Conservation (phyloP, 1,140 invertebrate genomes). For the Myzus persicae region DNA sequence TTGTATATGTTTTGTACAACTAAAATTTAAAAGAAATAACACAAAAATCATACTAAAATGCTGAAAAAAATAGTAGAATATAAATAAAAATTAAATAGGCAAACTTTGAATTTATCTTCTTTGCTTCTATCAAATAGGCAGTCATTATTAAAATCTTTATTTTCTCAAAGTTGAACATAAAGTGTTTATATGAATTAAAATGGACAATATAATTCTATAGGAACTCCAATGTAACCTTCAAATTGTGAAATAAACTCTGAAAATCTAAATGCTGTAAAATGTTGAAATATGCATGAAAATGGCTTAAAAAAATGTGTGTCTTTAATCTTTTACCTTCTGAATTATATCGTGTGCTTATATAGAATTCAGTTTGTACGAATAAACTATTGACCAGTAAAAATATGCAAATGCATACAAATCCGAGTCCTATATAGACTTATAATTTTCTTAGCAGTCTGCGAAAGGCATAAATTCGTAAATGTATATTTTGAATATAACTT, state of each 20-base stretch:
- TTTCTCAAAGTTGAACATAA: neutral
- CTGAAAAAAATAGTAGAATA: neutral
- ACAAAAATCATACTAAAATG: neutral
- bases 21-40: neutral
- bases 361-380: neutral
- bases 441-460: too few relatives aligned
- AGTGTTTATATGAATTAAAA: neutral
- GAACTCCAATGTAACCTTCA: neutral
- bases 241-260: neutral
- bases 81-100: neutral
- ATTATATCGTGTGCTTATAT: neutral
- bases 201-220: neutral
- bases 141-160: neutral
- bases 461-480: too few relatives aligned
- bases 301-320: neutral
- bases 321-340: too few relatives aligned
- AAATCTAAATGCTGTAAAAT: neutral
- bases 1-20: neutral
- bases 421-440: too few relatives aligned
- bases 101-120: neutral
- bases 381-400: too few relatives aligned
- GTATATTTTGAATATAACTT: too few relatives aligned
- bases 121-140: neutral
- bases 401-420: too few relatives aligned
- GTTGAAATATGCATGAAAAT: neutral